Base-by-base conservation (phyloP, 1,140 invertebrate species). In the Eufriesea mexicana region DNA sequence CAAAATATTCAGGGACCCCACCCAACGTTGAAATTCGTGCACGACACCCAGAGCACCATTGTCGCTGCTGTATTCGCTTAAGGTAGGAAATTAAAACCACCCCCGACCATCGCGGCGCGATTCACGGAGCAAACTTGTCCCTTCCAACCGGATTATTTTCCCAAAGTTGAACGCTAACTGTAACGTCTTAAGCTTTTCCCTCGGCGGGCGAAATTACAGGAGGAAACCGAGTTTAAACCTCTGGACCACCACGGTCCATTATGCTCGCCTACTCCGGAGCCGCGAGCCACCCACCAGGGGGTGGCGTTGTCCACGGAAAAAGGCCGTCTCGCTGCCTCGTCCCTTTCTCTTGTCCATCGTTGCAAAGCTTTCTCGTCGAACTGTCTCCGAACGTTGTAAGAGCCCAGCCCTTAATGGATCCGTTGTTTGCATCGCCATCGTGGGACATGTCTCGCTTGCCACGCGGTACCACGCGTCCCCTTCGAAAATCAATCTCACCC, bases 391-490 rank as follows among this genome's bases (percentile, higher is more conserved):
- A 89, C 84, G 88, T 75, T 73, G 75, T 79, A 80, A 85, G 81
- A 84, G 68, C 68, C 67, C 62, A 51, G 45, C 67, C 83, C 86
- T 90, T 88, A 90, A 89, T 89, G 88, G 88, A 88, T 84, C 86
- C 62, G 86, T 85, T 89, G 75, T 89, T 88, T 89, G 87, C 89
- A 88, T 91, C 89, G 86, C 77, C 85, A 82, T 71, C 74, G 51
- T 61, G 61, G 79, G 88, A 64, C 6, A 9, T 18, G 18, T 7
- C 28, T 64, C 77, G 70, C 54, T 35, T 77, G 68, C 77, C 78
- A 72, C 74, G 59, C 62, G 77, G 54, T 83, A 57, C 75, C 23
- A 28, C 59, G 35, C 75, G 9, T 42, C 59, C 57, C 25, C 83
- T 86, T 87, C 59, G 82, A 83, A 85, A 86, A 89, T 87, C 88